These are phyloP conservation scores for Talpa occidentalis DNA, from an alignment of 2,113 vertebrate genomes.

Conservation along the genomic window DNA sequence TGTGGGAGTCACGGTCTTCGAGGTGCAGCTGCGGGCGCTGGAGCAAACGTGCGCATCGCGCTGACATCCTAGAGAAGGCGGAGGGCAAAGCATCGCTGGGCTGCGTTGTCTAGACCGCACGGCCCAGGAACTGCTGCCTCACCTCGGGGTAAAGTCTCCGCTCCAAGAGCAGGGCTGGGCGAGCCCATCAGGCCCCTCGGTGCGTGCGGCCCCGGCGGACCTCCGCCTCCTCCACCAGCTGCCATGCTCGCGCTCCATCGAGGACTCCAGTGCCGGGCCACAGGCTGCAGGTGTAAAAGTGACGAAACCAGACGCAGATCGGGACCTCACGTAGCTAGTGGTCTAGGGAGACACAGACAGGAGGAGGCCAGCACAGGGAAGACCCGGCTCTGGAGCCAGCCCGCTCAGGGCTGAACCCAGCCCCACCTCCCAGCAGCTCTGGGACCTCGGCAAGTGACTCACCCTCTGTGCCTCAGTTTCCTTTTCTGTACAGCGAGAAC, in stretches of 20 bases:
- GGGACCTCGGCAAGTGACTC: background rate
- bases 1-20: too few relatives aligned
- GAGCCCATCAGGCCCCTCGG: too few relatives aligned
- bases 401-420: too few relatives aligned
- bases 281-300: accelerated
- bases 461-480: background rate
- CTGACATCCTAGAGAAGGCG: too few relatives aligned
- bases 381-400: too few relatives aligned
- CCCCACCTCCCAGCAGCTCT: background rate
- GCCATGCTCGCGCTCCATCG: too few relatives aligned
- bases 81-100: background rate
- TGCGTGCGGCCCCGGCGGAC: too few relatives aligned
- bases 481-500: too few relatives aligned
- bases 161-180: accelerated
- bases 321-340: background rate
- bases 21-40: too few relatives aligned
- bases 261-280: background rate
- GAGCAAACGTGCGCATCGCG: background rate
- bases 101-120: background rate
- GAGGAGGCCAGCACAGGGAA: background rate
- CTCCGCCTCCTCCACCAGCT: too few relatives aligned
- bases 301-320: too few relatives aligned
- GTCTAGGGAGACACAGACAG: background rate
- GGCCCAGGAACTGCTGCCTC: background rate
- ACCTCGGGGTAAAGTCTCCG: background rate